phyloP scores from a whole-genome alignment of 2,888 invertebrate species.

The Tachina fera region DNA sequence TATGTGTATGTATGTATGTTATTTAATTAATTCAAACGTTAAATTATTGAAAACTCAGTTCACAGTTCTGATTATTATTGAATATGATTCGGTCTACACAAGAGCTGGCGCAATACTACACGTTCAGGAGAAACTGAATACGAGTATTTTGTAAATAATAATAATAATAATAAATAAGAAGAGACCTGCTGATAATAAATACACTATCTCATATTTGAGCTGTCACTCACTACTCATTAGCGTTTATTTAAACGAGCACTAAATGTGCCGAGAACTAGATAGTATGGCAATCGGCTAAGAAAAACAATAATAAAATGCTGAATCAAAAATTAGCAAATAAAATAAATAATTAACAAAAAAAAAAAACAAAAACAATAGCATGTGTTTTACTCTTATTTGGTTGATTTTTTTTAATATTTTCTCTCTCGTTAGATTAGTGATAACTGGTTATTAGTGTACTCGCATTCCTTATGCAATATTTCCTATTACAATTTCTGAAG shows the following conservation, averaged over 20 bases:
- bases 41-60: conserved; percentile 26
- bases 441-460: conserved; percentile 11
- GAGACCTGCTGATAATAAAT: conserved; percentile 16
- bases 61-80: conserved; percentile 42
- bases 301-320: too few species aligned
- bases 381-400: background rate
- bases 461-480: background rate
- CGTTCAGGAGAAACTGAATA: conserved; percentile 26
- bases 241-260: conserved; percentile 15
- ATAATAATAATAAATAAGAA: conserved; percentile 6
- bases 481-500: background rate
- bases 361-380: background rate
- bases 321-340: too few species aligned
- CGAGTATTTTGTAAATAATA: conserved; percentile 29
- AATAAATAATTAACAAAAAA: background rate
- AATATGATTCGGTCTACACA: conserved; percentile 53
- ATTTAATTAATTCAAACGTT: background rate
- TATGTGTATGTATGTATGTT: too few species aligned
- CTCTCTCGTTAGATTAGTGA: conserved; percentile 5
- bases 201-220: background rate
- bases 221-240: background rate
- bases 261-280: conserved; percentile 24
- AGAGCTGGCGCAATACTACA: conserved; percentile 63
- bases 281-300: too few species aligned
- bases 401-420: background rate